phyloP scores from a whole-genome alignment of 2,888 invertebrate genomes.

The Sympetrum striolatum region DNA sequence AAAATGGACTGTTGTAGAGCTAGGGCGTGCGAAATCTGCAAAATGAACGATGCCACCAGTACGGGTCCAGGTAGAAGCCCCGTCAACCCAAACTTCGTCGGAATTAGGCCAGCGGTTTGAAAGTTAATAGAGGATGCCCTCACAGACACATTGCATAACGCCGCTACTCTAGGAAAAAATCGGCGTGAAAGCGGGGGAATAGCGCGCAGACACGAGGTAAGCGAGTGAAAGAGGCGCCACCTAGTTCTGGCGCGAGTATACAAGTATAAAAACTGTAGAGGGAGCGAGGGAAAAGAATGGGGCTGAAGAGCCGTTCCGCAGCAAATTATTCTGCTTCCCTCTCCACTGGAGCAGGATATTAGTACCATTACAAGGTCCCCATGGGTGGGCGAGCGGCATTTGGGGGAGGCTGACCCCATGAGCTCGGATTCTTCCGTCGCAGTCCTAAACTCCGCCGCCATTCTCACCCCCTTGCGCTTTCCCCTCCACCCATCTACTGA shows the following conservation, averaged over 20 bases:
- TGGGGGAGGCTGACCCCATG: background rate
- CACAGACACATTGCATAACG: too few species aligned
- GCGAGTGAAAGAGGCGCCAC: background rate
- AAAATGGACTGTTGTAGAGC: too few species aligned
- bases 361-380: constrained; percentile 21
- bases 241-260: background rate
- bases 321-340: constrained; percentile 32
- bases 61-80: too few species aligned
- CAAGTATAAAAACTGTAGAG: background rate
- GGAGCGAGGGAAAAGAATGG: background rate
- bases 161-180: too few species aligned
- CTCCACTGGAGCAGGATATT: constrained; percentile 32
- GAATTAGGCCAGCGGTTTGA: too few species aligned
- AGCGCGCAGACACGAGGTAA: background rate
- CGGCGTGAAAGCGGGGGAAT: background rate
- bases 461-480: background rate
- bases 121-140: too few species aligned
- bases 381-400: background rate
- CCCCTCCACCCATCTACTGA: background rate
- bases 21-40: too few species aligned
- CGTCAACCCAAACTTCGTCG: too few species aligned
- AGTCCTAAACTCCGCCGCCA: background rate
- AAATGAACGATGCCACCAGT: too few species aligned
- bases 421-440: background rate
- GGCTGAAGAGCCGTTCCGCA: background rate